phyloP scores from a whole-genome alignment of 2,113 vertebrate genomes.

The Ammodramus savannarum region DNA sequence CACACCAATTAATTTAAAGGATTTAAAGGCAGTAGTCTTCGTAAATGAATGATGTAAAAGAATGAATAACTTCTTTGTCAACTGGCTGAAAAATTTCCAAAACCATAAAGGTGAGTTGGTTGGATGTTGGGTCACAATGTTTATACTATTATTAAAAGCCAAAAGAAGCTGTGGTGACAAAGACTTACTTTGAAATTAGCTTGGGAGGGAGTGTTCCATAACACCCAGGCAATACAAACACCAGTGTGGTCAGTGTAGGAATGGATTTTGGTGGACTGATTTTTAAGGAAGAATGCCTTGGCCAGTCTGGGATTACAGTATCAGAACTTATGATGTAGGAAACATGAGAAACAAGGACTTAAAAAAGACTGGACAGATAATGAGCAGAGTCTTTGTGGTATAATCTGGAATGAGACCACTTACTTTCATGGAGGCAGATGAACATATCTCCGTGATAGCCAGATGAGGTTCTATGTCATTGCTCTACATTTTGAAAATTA shows the following conservation, averaged over 20 bases:
- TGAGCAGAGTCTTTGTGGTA: background rate
- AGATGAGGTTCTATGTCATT: background rate
- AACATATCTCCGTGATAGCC: background rate
- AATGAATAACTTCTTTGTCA: conserved; percentile 5
- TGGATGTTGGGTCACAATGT: background rate
- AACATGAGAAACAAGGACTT: background rate
- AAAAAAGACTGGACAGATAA: background rate
- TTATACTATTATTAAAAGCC: background rate
- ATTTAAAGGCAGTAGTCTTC: background rate
- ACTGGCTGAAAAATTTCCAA: background rate
- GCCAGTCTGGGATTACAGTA: background rate
- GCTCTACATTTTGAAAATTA: background rate
- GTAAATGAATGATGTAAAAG: background rate
- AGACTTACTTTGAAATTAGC: background rate
- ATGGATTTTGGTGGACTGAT: background rate
- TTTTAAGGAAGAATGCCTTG: background rate
- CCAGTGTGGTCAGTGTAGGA: background rate
- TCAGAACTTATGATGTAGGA: background rate
- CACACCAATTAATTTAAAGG: background rate
- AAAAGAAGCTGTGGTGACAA: background rate
- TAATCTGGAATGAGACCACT: background rate
- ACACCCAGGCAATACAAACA: background rate
- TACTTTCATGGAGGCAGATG: background rate
- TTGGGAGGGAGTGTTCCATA: background rate
- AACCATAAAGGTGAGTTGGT: background rate